Evolutionary conservation across 1,140 invertebrate species (phyloP).

Genomic region (Drosophila mojavensis): DNA sequence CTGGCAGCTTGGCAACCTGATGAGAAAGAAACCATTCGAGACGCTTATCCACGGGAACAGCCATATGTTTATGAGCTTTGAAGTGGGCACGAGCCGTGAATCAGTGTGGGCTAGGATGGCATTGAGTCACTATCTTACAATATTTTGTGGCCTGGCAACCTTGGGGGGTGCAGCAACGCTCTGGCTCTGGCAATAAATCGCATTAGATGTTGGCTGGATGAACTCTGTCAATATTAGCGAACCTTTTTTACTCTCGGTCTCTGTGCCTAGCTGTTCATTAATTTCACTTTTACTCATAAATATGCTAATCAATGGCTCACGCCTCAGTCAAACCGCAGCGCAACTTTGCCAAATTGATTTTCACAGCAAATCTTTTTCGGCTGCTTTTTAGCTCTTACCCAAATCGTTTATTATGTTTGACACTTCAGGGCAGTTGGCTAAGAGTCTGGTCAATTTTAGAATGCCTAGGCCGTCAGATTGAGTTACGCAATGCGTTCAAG

Average conservation of each 20-base stretch:
- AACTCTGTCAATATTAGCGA: slow-evolving; percentile 71
- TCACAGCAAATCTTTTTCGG: slow-evolving; percentile 34
- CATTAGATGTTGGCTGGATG: slow-evolving; percentile 3
- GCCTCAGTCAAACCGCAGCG: slow-evolving; percentile 16
- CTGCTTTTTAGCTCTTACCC: neutral
- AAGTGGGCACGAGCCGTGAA: slow-evolving; percentile 2
- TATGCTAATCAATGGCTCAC: slow-evolving; percentile 74
- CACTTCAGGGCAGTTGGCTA: slow-evolving; percentile 24
- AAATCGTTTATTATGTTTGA: slow-evolving; percentile 36
- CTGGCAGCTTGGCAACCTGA: neutral
- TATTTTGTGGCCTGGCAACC: slow-evolving; percentile 25
- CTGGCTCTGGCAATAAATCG: slow-evolving; percentile 14
- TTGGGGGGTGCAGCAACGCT: slow-evolving; percentile 50
- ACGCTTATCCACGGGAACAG: slow-evolving; percentile 40
- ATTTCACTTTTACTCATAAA: slow-evolving; percentile 82
- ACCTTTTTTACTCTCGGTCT: slow-evolving; percentile 41
- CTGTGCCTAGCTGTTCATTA: slow-evolving; percentile 62
- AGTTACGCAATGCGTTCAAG: slow-evolving; percentile 62
- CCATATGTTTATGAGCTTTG: slow-evolving; percentile 46
- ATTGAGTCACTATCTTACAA: slow-evolving; percentile 3
- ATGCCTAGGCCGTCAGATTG: slow-evolving; percentile 38
- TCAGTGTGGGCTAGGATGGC: slow-evolving; percentile 42
- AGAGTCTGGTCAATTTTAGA: slow-evolving; percentile 47
- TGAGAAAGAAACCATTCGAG: slow-evolving; percentile 51
- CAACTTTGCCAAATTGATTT: slow-evolving; percentile 37